Evolutionary conservation across 2,888 invertebrate species (phyloP), one percentile per base, ranked within the genome.

Genomic region (Ornithoptera priamus): DNA sequence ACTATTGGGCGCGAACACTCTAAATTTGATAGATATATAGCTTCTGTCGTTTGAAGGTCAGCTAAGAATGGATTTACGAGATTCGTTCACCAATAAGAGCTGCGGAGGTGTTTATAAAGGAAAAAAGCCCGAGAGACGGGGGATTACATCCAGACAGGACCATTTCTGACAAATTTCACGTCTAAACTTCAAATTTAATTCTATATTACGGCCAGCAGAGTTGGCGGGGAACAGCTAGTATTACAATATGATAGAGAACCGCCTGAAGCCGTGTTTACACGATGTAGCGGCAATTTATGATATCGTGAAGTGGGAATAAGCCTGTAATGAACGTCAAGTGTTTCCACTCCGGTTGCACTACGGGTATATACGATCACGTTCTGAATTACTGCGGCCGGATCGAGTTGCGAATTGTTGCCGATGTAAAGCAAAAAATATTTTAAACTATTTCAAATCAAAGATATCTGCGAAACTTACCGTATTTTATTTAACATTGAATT

Each of bases 401-500:
- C 36, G 18, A 53, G 50, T 59, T 60, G 67, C 39, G 20, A 39
- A 20, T 65, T 65, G 65, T 58, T 39, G 20, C 22, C n/a, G 42
- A 30, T 58, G 58, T 59, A 50, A 15, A n/a, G 59, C 61, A 61
- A 65, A 46, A 30, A 65, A 42, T 65, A 24, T 65, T 65, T 65
- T 58, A 57, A 17, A 65, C 42, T 46, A 6, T 59, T 24, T 65
- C 24, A 8, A 24, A 3, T 8, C n/a, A 7, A 22, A 39, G 39
- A 24, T 17, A 24, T n/a, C 20, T 65, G 18, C 58, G 58, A 65
- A 65, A 59, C 39, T 42, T 39, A 20, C 8, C n/a, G 39, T n/a
- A 58, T 60, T 60, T 36, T 36, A 42, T 65, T 65, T 65, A 46
- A 67, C 67, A 67, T 62, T 67, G 62, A 67, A 61, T 62, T 62